Evolutionary conservation across 37 sponge, comb jelly and placozoan species (phyloP).

Genomic region (Spongilla lacustris): DNA sequence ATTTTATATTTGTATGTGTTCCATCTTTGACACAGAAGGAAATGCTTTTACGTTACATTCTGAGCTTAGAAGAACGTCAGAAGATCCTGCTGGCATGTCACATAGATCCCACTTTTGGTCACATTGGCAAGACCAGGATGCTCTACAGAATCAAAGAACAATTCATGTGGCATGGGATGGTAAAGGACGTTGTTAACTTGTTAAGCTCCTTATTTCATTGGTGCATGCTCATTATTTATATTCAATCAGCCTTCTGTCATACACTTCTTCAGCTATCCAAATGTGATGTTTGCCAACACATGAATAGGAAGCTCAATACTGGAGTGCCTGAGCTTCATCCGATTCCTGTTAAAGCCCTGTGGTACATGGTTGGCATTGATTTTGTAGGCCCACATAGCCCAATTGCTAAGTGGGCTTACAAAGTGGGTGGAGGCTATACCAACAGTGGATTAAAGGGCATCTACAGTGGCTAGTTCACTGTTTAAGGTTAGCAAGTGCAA

Average conservation of each 20-base stretch:
- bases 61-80: too few species aligned
- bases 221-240: conserved; percentile 1
- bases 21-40: too few species aligned
- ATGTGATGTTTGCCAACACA: conserved; percentile 71
- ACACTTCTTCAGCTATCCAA: conserved; percentile 27
- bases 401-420: conserved; percentile 47
- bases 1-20: too few species aligned
- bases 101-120: too few species aligned
- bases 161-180: too few species aligned
- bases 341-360: conserved; percentile 51
- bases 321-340: conserved; percentile 63
- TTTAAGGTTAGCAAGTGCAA: conserved; percentile 47
- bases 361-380: conserved; percentile 75
- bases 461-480: conserved; percentile 47
- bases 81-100: too few species aligned
- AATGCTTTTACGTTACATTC: too few species aligned
- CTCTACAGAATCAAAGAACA: too few species aligned
- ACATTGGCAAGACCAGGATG: too few species aligned
- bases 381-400: conserved; percentile 63
- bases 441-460: conserved; percentile 45
- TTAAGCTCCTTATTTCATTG: too few species aligned
- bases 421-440: conserved; percentile 71
- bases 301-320: conserved; percentile 60
- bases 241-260: not conserved
- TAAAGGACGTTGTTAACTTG: too few species aligned